Evolutionary conservation across 2,797 vertebrate genomes (phyloP).

Genomic region (Silurus aristotelis): DNA sequence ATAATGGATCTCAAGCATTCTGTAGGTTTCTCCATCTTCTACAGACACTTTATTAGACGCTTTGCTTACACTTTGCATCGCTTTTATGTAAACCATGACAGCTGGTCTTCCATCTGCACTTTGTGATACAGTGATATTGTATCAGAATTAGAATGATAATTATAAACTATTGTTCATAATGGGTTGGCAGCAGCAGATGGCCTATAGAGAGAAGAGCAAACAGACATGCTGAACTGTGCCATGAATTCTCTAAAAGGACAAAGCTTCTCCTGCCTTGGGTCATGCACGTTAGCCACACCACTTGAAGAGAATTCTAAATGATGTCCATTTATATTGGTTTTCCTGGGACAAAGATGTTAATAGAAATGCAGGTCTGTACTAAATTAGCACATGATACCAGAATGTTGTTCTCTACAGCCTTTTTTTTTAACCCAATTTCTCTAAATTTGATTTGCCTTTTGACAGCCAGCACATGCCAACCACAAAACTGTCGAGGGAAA

Average conservation of each 20-base stretch:
- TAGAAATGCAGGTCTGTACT: background rate
- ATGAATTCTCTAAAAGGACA: background rate
- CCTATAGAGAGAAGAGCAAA: background rate
- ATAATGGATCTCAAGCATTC: background rate
- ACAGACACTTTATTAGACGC: background rate
- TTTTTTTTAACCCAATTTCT: background rate
- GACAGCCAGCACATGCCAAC: background rate
- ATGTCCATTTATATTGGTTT: background rate
- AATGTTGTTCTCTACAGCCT: background rate
- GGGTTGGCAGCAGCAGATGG: conserved; percentile 19
- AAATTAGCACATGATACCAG: background rate
- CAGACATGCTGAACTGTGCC: conserved; percentile 20
- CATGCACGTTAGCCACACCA: background rate
- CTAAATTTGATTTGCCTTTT: background rate
- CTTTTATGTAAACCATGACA: background rate
- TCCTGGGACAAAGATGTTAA: background rate
- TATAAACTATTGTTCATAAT: background rate
- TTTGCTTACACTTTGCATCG: background rate
- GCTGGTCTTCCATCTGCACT: conserved; percentile 6
- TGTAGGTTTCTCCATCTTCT: background rate
- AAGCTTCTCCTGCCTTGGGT: background rate
- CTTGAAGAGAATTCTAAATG: background rate
- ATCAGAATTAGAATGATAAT: background rate
- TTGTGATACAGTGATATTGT: background rate
- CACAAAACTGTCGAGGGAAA: background rate